Evolutionary conservation across 1,140 invertebrate species (phyloP).

Genomic region (Temnothorax nylanderi): DNA sequence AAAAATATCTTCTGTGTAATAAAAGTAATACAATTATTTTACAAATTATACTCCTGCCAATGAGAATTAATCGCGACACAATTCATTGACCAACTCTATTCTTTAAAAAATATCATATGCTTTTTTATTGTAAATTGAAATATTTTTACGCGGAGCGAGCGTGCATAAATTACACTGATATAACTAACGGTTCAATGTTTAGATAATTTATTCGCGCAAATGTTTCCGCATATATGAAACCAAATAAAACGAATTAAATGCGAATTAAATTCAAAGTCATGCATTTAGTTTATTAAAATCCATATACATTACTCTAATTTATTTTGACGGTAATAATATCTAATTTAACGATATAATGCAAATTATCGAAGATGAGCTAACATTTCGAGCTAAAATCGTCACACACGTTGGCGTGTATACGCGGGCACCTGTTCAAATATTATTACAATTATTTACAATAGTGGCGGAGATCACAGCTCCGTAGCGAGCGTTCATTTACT

Average conservation of each 20-base stretch:
- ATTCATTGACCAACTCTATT: neutral
- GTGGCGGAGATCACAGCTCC: neutral
- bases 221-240: neutral
- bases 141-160: neutral
- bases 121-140: neutral
- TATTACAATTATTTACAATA: slow-evolving; percentile 1
- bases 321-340: neutral
- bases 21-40: neutral
- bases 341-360: neutral
- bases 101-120: neutral
- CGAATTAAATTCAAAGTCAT: neutral
- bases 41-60: neutral
- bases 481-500: slow-evolving; percentile 20
- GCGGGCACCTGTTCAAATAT: neutral
- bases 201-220: slow-evolving; percentile 8
- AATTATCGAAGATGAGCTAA: neutral
- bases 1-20: neutral
- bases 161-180: neutral
- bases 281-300: neutral
- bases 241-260: neutral
- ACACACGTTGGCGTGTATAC: neutral
- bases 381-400: neutral
- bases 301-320: neutral
- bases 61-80: neutral
- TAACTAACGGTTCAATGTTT: neutral